These are phyloP conservation scores for Malacoraja senta DNA, from an alignment of 2,797 vertebrate genomes.

Conservation along the genomic window DNA sequence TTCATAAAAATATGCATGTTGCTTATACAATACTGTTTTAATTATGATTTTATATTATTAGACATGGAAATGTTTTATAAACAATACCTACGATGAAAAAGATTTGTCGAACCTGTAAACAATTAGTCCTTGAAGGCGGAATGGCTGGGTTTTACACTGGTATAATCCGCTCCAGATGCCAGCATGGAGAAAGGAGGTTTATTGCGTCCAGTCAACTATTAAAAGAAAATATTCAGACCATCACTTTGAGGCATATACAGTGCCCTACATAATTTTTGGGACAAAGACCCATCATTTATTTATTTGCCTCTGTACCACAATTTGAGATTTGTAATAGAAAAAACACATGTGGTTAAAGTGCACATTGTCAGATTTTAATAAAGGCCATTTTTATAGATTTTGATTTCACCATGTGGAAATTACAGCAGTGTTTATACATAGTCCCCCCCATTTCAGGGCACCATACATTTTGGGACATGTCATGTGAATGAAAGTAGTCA, in stretches of 20 bases:
- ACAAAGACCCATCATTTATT: no score
- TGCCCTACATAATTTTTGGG: neutral
- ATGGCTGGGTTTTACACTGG: neutral
- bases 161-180: slow-evolving; percentile 3
- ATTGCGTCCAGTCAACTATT: neutral
- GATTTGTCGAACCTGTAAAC: slow-evolving; percentile 2
- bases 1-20: neutral
- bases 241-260: neutral
- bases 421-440: no score
- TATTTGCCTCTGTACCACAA: no score
- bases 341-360: no score
- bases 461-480: no score
- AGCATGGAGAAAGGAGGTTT: neutral
- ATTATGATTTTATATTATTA: slow-evolving; percentile 27
- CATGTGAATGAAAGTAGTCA: no score
- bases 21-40: slow-evolving; percentile 16
- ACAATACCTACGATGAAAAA: slow-evolving; percentile 9
- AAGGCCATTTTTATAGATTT: no score
- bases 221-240: neutral
- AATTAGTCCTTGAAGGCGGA: neutral
- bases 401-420: no score
- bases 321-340: no score
- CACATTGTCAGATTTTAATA: no score
- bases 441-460: no score
- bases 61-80: neutral